These are phyloP conservation scores for Ancistrus triradiatus DNA, from an alignment of 2,113 vertebrate species.

Conservation along the genomic window DNA sequence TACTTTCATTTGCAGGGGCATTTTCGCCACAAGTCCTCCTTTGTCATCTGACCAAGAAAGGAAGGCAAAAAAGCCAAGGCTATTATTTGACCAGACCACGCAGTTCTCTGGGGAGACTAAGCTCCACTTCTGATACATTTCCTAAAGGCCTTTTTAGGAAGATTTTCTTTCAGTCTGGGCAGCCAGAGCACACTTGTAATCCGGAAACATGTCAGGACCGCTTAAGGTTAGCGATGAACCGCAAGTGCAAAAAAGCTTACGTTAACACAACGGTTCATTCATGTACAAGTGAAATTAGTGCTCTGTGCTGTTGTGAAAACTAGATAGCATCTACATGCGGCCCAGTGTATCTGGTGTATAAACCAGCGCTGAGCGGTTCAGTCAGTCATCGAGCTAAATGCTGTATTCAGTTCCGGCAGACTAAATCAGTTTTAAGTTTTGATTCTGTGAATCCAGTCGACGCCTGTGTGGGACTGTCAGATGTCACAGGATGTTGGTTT, in stretches of 20 bases:
- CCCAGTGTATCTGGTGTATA: not conserved
- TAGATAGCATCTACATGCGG: conserved; percentile 19
- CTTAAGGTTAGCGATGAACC: too few relatives aligned
- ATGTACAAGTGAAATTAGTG: not conserved
- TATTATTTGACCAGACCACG: not conserved
- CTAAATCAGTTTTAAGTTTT: too few relatives aligned
- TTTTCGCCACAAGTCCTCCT: conserved; percentile 97
- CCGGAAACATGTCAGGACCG: not conserved
- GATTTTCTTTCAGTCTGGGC: not conserved
- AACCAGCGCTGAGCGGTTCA: conserved; percentile 1
- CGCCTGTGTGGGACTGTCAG: too few relatives aligned
- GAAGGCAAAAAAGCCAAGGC: conserved; percentile 34
- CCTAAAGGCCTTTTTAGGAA: not conserved
- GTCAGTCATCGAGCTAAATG: not conserved
- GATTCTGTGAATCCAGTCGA: too few relatives aligned
- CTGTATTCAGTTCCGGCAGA: conserved; percentile 12
- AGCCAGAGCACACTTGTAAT: not conserved
- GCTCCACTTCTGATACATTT: not conserved
- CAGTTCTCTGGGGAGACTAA: not conserved
- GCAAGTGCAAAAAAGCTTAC: too few relatives aligned
- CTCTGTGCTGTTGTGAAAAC: conserved; percentile 7
- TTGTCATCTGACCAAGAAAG: conserved; percentile 79
- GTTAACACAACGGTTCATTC: too few relatives aligned
- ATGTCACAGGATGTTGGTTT: conserved; percentile 33
- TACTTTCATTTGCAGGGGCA: conserved; percentile 76